Evolutionary conservation across 2,797 vertebrate species (phyloP).

Genomic region (Adelosebastes latens): DNA sequence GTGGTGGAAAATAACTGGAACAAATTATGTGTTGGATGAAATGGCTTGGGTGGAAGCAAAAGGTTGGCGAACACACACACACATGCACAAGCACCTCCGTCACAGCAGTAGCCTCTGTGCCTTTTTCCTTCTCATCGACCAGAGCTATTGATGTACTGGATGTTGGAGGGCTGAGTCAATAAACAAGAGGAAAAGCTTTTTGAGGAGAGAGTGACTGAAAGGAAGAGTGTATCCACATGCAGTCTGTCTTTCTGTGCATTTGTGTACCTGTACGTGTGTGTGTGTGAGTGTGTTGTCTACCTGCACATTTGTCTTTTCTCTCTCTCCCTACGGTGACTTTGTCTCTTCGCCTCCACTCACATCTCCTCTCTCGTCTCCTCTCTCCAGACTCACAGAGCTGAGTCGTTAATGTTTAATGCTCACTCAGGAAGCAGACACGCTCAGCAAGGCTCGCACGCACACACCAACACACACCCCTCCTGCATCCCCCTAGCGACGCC

Average conservation of each 20-base stretch:
- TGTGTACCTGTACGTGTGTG: not conserved
- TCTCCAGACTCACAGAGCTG: constrained; percentile 60
- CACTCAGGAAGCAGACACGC: constrained; percentile 78
- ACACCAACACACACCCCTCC: constrained; percentile 41
- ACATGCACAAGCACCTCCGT: constrained; percentile 5
- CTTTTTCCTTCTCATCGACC: constrained; percentile 69
- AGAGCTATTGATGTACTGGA: constrained; percentile 65
- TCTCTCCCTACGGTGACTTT: constrained; percentile 20
- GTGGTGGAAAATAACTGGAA: constrained; percentile 55
- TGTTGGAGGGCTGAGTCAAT: constrained; percentile 69
- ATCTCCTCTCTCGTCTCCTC: constrained; percentile 34
- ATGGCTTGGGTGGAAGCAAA: constrained; percentile 14
- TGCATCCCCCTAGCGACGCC: constrained; percentile 79
- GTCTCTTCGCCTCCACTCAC: constrained; percentile 40
- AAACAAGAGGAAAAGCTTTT: constrained; percentile 72
- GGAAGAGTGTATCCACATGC: constrained; percentile 29
- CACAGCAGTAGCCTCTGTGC: constrained; percentile 52
- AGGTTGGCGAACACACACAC: constrained; percentile 9
- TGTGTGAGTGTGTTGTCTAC: not conserved
- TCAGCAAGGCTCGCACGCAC: constrained; percentile 38
- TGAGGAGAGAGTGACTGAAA: constrained; percentile 50
- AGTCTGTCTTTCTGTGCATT: constrained; percentile 28
- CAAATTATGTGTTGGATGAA: constrained; percentile 47
- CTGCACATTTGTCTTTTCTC: constrained; percentile 12
- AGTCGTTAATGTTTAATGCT: constrained; percentile 86